phyloP scores from a whole-genome alignment of 1,140 invertebrate genomes.

The Bombus huntii region DNA sequence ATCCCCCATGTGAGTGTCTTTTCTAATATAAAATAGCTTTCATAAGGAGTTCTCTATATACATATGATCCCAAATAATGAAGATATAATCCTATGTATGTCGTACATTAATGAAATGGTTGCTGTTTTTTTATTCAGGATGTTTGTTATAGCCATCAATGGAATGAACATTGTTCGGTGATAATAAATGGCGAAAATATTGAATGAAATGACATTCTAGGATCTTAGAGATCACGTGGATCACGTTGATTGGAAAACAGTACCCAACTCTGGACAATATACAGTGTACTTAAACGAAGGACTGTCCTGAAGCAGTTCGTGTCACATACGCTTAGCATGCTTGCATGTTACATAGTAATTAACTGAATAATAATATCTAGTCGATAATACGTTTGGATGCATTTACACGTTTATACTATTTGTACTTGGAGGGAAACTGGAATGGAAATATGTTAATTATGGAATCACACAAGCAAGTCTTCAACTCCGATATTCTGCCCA shows the following conservation, averaged over 20 bases:
- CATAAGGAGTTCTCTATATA: background rate
- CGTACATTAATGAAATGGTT: background rate
- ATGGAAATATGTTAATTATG: slow-evolving; percentile 40
- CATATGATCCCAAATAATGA: background rate
- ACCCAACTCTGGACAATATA: slow-evolving; percentile 48
- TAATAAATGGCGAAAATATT: background rate
- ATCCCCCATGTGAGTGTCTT: too few species aligned
- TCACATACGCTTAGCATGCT: slow-evolving; percentile 74
- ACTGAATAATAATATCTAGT: slow-evolving; percentile 60
- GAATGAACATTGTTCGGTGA: slow-evolving; percentile 8
- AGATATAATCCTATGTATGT: background rate
- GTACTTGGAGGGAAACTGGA: slow-evolving; percentile 62
- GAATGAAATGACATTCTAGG: background rate
- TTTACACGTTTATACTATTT: slow-evolving; percentile 79
- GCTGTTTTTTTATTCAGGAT: background rate
- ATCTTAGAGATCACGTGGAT: background rate
- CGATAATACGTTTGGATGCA: slow-evolving; percentile 77
- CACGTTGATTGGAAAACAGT: background rate
- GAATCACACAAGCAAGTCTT: background rate
- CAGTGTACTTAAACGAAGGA: slow-evolving; percentile 45
- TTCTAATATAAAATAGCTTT: background rate
- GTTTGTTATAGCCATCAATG: background rate
- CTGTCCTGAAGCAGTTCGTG: slow-evolving; percentile 10
- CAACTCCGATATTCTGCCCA: background rate
- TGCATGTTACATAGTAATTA: slow-evolving; percentile 68